Conservation (phyloP, 2,888 invertebrate genomes). For the Conistra vaccinii region DNA sequence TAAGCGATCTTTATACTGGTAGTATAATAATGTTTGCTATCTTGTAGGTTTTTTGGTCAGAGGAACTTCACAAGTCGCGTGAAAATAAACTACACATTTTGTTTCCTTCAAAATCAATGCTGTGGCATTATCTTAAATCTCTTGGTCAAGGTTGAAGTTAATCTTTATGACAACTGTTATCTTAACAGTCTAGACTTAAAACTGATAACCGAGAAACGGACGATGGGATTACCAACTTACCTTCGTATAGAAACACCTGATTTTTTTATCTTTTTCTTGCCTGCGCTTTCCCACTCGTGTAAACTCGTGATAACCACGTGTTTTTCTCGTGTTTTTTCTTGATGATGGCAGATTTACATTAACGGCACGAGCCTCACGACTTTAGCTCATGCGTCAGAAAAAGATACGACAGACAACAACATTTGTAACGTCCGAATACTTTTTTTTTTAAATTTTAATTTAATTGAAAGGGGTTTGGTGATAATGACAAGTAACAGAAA, state of each 20-base stretch:
- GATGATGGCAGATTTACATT: background rate
- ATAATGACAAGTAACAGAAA: no score
- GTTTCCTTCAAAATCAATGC: slow-evolving; percentile 12
- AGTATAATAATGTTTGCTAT: no score
- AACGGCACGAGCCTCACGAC: background rate
- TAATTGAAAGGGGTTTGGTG: no score
- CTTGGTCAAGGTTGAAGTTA: slow-evolving; percentile 34
- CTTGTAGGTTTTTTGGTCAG: no score
- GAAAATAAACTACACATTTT: background rate
- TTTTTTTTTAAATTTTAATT: no score
- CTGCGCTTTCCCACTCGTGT: background rate
- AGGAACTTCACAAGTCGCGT: background rate
- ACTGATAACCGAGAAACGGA: slow-evolving; percentile 24
- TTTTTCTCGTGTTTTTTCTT: background rate
- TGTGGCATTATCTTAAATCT: slow-evolving; percentile 17
- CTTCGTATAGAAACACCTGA: background rate
- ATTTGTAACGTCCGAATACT: no score
- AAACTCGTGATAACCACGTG: background rate
- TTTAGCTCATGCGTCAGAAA: background rate
- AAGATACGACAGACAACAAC: background rate
- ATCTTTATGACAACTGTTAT: slow-evolving; percentile 29
- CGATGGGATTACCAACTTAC: slow-evolving; percentile 5
- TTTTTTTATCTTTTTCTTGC: background rate
- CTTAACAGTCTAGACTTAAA: slow-evolving; percentile 40
- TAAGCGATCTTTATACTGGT: no score